Percentiles rank a stretch among this genome's conserved stretches.
phyloP scores from a whole-genome alignment of 2,113 vertebrate genomes.

The Sakesphorus luctuosus region DNA sequence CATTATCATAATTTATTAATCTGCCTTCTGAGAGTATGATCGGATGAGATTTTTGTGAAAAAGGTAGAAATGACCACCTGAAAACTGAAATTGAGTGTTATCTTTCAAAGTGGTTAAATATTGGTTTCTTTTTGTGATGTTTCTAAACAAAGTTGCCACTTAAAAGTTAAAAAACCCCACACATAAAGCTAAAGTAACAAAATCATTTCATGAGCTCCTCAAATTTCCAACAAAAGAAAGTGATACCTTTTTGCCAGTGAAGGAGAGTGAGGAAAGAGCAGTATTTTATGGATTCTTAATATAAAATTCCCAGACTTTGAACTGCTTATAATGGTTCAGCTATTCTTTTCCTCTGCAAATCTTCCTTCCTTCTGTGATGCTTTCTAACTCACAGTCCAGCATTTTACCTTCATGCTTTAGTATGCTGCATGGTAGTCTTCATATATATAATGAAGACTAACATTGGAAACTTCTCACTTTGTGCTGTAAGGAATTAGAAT shows the following conservation, averaged over 20 bases:
- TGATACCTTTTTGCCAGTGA: neutral
- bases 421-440: neutral
- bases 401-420: neutral
- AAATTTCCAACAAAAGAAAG: neutral
- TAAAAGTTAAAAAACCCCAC: neutral
- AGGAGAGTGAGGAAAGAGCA: neutral
- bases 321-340: neutral
- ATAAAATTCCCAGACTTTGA: neutral
- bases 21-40: neutral
- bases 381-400: neutral
- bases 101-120: neutral
- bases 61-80: neutral
- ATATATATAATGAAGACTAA: neutral
- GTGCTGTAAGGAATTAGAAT: neutral
- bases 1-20: neutral
- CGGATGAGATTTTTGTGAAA: neutral
- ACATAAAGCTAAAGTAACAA: neutral
- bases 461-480: neutral
- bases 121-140: neutral
- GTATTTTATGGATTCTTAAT: neutral
- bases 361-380: neutral
- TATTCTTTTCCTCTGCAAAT: neutral
- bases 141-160: neutral
- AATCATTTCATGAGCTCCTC: neutral
- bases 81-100: neutral